These are phyloP conservation scores for Balanococcus diminutus DNA, from an alignment of 2,888 invertebrate species.

Conservation along the genomic window DNA sequence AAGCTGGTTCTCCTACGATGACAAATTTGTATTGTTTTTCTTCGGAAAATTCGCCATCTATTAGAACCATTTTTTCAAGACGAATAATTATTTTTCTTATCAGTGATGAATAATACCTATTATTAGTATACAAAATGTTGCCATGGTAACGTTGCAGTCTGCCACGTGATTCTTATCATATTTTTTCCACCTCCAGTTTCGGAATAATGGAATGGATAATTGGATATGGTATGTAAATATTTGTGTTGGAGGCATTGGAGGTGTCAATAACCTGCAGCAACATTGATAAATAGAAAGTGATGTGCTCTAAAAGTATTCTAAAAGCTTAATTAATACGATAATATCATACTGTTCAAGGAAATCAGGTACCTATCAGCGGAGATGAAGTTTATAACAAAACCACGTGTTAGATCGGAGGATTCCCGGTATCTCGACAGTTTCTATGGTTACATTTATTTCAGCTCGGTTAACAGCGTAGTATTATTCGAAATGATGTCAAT, in stretches of 20 bases:
- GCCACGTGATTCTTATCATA: constrained; percentile 2
- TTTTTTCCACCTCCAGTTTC: neutral
- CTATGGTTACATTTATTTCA: neutral
- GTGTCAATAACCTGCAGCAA: too few relatives aligned
- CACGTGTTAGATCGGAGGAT: neutral
- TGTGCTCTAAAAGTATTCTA: too few relatives aligned
- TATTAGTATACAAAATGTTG: neutral
- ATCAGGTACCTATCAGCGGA: too few relatives aligned
- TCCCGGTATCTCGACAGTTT: neutral
- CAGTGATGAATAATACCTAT: neutral
- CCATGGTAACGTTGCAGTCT: neutral
- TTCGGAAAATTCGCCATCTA: constrained; percentile 31
- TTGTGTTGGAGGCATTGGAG: too few relatives aligned
- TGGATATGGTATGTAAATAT: too few relatives aligned
- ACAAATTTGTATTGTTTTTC: constrained; percentile 76
- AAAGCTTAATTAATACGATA: too few relatives aligned
- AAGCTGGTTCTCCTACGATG: constrained; percentile 78
- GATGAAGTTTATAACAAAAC: too few relatives aligned
- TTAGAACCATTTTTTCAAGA: neutral
- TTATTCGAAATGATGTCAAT: neutral
- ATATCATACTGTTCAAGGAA: too few relatives aligned
- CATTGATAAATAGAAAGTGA: too few relatives aligned
- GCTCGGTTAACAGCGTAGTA: neutral
- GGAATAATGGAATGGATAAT: too few relatives aligned
- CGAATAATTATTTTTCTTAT: neutral